Percentiles rank a stretch among this genome's conserved stretches.
These are phyloP conservation scores for Caloenas nicobarica DNA, from an alignment of 2,113 vertebrate genomes.

Conservation along the genomic window DNA sequence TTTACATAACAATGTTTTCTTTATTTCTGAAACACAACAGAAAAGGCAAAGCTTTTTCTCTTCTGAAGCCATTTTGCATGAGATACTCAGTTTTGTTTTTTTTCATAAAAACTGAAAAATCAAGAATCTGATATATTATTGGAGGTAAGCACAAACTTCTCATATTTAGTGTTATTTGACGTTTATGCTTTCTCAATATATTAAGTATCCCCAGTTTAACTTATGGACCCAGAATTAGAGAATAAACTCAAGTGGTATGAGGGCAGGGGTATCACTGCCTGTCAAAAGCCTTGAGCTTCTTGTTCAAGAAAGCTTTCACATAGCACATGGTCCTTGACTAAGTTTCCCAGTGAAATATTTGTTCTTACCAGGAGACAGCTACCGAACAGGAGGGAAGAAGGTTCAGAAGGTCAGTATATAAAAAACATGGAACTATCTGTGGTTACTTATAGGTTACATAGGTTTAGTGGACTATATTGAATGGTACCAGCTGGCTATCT, in stretches of 20 bases:
- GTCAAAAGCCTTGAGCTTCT: neutral
- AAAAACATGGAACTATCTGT: neutral
- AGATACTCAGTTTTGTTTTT: neutral
- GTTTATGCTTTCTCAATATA: neutral
- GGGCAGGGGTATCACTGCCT: neutral
- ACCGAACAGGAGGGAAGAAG: neutral
- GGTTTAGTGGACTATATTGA: neutral
- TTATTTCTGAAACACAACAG: neutral
- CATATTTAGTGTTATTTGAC: neutral
- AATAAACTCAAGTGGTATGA: neutral
- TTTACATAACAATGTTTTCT: neutral
- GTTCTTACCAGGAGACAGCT: neutral
- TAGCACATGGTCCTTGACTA: neutral
- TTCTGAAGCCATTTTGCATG: neutral
- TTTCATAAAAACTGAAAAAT: neutral
- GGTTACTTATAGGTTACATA: neutral
- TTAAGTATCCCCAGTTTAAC: neutral
- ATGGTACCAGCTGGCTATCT: neutral
- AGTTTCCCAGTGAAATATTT: neutral
- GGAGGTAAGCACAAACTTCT: neutral
- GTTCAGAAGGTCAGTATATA: neutral
- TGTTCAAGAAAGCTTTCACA: fast-evolving
- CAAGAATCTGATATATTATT: neutral
- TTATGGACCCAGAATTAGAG: neutral
- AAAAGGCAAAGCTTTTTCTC: neutral